These are phyloP conservation scores for Conomelus anceps DNA, from an alignment of 2,888 invertebrate genomes.

Conservation along the genomic window DNA sequence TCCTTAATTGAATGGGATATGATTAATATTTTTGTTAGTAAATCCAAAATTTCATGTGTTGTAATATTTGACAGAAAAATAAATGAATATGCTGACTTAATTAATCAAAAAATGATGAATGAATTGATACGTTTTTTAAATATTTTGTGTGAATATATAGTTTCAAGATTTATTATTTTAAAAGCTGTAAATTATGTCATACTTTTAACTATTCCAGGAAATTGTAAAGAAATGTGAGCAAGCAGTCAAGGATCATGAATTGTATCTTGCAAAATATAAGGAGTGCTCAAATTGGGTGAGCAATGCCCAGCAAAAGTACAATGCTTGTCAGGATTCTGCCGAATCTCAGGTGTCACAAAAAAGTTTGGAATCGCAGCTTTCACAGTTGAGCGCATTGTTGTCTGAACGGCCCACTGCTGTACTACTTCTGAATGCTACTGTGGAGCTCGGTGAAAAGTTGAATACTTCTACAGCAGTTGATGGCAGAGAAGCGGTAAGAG, in stretches of 20 bases:
- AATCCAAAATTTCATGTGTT: too few species aligned
- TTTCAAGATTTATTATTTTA: too few species aligned
- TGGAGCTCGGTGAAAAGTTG: constrained; percentile 81
- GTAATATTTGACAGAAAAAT: too few species aligned
- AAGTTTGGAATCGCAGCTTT: constrained; percentile 61
- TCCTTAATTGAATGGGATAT: too few species aligned
- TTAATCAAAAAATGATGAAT: too few species aligned
- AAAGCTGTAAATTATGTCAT: background rate
- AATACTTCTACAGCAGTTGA: constrained; percentile 80
- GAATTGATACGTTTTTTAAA: background rate
- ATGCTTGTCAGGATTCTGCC: constrained; percentile 51
- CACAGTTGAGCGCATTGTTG: constrained; percentile 63
- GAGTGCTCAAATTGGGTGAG: constrained; percentile 77
- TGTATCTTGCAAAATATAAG: constrained; percentile 74
- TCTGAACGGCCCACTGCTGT: constrained; percentile 68
- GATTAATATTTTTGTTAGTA: too few species aligned
- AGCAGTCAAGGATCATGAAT: constrained; percentile 71
- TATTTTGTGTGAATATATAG: background rate
- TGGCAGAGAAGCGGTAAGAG: constrained; percentile 76
- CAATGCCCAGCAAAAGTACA: constrained; percentile 64
- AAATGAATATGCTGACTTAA: too few species aligned
- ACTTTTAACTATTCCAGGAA: constrained; percentile 47
- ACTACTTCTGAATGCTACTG: constrained; percentile 70
- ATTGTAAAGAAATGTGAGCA: constrained; percentile 88
- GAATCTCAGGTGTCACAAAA: constrained; percentile 18